phyloP scores from a whole-genome alignment of 2,797 vertebrate species.

The Chaetophractus vellerosus region DNA sequence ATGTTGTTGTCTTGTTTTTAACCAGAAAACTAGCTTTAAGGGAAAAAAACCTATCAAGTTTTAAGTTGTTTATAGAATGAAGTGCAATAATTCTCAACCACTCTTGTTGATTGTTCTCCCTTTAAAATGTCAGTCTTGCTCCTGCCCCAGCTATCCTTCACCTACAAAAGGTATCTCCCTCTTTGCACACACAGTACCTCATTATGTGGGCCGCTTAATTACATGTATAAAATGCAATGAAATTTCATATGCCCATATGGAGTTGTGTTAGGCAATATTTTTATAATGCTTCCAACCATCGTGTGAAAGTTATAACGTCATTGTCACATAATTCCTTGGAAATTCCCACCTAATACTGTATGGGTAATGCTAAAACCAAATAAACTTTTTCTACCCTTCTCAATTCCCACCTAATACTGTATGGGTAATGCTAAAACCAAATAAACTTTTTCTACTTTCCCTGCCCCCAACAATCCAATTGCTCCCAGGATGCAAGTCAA shows the following conservation, averaged over 20 bases:
- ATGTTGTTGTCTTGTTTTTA: conserved; percentile 62
- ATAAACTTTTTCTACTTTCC: conserved; percentile 19
- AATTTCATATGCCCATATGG: conserved; percentile 61
- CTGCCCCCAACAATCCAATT: not conserved
- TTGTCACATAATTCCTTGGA: conserved; percentile 75
- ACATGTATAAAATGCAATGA: conserved; percentile 61
- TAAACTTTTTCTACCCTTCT: not conserved
- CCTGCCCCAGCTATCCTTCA: conserved; percentile 53
- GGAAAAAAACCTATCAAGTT: not conserved
- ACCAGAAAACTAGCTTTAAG: conserved; percentile 60
- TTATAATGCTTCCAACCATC: conserved; percentile 62
- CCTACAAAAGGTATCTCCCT: conserved; percentile 68
- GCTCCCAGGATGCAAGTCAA: not conserved
- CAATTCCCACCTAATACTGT: conserved; percentile 59
- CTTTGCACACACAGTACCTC: conserved; percentile 43
- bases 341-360: conserved; percentile 64
- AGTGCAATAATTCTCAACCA: conserved; percentile 31
- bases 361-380: conserved; percentile 65
- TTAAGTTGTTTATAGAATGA: conserved; percentile 58
- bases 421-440: conserved; percentile 69
- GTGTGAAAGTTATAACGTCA: not conserved
- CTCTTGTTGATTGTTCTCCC: conserved; percentile 14
- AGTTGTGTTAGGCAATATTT: conserved; percentile 72
- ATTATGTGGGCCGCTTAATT: conserved; percentile 78
- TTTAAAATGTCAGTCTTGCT: conserved; percentile 58